These are phyloP conservation scores for Beroe ovata DNA, from an alignment of 37 sponge, comb jelly and placozoan species.

Conservation along the genomic window DNA sequence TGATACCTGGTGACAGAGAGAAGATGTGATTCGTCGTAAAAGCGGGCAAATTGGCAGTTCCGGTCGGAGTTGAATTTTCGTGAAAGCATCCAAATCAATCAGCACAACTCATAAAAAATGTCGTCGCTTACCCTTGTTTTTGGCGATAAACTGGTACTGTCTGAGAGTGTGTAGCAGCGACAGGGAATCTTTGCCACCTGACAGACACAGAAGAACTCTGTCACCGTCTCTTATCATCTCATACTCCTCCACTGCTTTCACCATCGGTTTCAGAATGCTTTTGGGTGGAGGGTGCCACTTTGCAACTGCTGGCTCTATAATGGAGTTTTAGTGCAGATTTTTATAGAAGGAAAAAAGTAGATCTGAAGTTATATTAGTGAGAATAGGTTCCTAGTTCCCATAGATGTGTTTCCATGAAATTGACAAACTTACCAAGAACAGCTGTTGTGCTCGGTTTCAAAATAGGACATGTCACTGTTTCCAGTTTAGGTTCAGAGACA, in stretches of 20 bases:
- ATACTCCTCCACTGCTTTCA: constrained; percentile 84
- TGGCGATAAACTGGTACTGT: constrained; percentile 83
- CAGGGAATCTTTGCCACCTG: constrained; percentile 94
- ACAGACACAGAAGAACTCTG: constrained; percentile 83
- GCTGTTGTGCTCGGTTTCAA: too few relatives aligned
- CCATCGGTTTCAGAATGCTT: constrained; percentile 76
- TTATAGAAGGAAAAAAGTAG: too few relatives aligned
- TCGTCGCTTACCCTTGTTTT: constrained; percentile 48
- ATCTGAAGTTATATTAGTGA: too few relatives aligned
- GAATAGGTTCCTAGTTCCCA: too few relatives aligned
- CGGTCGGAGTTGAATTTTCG: too few relatives aligned
- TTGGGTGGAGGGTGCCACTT: constrained; percentile 82
- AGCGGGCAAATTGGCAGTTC: too few relatives aligned
- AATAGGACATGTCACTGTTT: too few relatives aligned
- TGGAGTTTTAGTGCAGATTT: too few relatives aligned
- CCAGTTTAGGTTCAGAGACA: too few relatives aligned
- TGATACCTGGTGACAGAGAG: constrained; percentile 70
- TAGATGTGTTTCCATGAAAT: too few relatives aligned
- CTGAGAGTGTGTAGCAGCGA: constrained; percentile 86
- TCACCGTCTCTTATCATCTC: constrained; percentile 84
- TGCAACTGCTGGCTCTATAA: constrained; percentile 7
- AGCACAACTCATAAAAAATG: background rate
- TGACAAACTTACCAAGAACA: too few relatives aligned
- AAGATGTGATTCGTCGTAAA: too few relatives aligned
- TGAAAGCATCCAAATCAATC: background rate